Evolutionary conservation across 2,113 vertebrate species (phyloP).

Genomic region (Pedionomus torquatus): DNA sequence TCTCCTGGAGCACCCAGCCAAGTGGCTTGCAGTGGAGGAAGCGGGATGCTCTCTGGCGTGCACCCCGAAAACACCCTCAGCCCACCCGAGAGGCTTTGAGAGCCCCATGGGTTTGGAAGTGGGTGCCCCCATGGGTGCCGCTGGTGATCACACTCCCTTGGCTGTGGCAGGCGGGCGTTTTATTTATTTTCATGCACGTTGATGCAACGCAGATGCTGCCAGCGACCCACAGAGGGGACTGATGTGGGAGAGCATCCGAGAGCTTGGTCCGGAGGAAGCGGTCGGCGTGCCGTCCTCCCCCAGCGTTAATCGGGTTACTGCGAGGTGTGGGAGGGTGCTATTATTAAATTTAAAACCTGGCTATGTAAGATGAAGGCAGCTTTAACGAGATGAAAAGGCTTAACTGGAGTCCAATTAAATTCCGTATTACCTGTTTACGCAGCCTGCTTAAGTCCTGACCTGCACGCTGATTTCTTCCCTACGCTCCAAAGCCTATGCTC

Average conservation of each 20-base stretch:
- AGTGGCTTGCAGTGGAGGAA: neutral
- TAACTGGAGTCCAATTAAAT: conserved; percentile 82
- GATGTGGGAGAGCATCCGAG: conserved; percentile 18
- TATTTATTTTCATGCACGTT: neutral
- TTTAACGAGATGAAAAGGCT: conserved; percentile 85
- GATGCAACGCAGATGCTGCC: neutral
- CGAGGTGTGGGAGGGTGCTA: conserved; percentile 70
- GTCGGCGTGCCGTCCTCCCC: neutral
- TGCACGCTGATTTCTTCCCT: conserved; percentile 58
- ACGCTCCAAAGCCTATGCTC: conserved; percentile 22
- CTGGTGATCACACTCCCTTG: accelerated
- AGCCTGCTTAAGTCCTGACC: conserved; percentile 76
- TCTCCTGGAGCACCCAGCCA: neutral
- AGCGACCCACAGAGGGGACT: neutral
- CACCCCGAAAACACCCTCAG: neutral
- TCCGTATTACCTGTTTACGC: conserved; percentile 78
- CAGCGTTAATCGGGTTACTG: conserved; percentile 65
- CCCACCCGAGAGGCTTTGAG: neutral
- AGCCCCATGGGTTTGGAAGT: neutral
- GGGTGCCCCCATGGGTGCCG: neutral
- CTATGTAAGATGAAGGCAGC: conserved; percentile 73
- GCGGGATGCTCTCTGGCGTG: accelerated
- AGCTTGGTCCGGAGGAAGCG: neutral
- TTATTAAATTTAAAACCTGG: conserved; percentile 76
- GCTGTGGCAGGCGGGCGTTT: neutral